Evolutionary conservation across 2,888 invertebrate species (phyloP).

Genomic region (Sinotaia quadrata): DNA sequence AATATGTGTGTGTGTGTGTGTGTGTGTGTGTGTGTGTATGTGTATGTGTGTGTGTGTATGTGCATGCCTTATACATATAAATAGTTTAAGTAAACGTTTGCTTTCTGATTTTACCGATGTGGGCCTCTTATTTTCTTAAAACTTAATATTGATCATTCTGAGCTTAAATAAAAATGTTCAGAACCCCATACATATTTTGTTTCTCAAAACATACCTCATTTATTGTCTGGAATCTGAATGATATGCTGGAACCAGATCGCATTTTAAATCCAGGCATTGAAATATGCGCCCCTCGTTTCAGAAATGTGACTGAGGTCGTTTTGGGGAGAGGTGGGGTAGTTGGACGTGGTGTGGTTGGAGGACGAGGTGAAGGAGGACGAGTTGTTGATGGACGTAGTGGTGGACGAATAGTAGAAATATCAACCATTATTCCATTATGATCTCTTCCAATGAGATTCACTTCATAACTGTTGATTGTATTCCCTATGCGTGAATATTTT

Average conservation of each 20-base stretch:
- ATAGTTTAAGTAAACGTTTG: no score
- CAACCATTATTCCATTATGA: no score
- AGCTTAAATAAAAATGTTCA: no score
- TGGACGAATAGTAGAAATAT: no score
- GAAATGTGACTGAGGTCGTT: slow-evolving; percentile 10
- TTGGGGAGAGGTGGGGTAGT: not conserved
- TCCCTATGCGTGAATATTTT: no score
- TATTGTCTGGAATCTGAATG: slow-evolving; percentile 64
- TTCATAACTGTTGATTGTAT: no score
- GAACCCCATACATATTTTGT: no score
- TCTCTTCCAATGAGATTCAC: no score
- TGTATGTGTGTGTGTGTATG: not conserved
- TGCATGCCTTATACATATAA: no score
- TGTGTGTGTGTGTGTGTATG: not conserved
- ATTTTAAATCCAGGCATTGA: slow-evolving; percentile 20
- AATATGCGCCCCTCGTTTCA: not conserved
- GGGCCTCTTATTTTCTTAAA: no score
- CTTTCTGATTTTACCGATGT: no score
- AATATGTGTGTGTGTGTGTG: not conserved
- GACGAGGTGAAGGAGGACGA: not conserved
- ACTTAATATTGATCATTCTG: no score
- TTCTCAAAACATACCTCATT: slow-evolving; percentile 45
- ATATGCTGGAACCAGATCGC: slow-evolving; percentile 44
- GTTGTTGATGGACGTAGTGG: not conserved
- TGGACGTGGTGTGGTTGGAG: slow-evolving; percentile 14